Evolutionary conservation across 2,797 vertebrate species (phyloP).

Genomic region (Chelonia mydas): DNA sequence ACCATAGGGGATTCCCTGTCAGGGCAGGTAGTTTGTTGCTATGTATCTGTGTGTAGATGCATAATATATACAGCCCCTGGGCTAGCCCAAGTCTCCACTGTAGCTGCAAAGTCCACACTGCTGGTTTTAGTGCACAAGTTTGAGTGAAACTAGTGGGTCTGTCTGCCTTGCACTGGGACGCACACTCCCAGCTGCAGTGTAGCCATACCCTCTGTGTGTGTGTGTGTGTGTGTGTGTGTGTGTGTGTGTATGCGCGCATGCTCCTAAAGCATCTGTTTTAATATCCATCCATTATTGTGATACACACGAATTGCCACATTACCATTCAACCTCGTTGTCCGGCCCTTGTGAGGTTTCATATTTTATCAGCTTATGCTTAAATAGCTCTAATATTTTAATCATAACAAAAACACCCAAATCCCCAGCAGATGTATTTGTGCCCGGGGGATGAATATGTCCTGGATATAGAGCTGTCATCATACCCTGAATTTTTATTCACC

Average conservation of each 20-base stretch:
- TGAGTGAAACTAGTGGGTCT: background rate
- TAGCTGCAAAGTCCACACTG: background rate
- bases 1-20: background rate
- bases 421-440: background rate
- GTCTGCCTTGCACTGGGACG: background rate
- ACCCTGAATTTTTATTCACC: background rate
- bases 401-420: background rate
- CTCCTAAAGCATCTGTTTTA: background rate
- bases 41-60: background rate
- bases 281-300: background rate
- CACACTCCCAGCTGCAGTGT: background rate
- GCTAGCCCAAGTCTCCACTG: background rate
- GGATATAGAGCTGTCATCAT: background rate
- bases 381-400: background rate
- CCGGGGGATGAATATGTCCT: background rate
- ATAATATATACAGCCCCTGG: background rate
- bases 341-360: background rate
- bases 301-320: background rate
- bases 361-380: slow-evolving; percentile 12
- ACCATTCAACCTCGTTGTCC: background rate
- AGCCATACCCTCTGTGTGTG: background rate
- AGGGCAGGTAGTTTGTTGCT: background rate
- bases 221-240: background rate
- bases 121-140: background rate
- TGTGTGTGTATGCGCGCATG: too few relatives aligned